phyloP scores from a whole-genome alignment of 2,888 invertebrate species.

The Ametastegia equiseti region DNA sequence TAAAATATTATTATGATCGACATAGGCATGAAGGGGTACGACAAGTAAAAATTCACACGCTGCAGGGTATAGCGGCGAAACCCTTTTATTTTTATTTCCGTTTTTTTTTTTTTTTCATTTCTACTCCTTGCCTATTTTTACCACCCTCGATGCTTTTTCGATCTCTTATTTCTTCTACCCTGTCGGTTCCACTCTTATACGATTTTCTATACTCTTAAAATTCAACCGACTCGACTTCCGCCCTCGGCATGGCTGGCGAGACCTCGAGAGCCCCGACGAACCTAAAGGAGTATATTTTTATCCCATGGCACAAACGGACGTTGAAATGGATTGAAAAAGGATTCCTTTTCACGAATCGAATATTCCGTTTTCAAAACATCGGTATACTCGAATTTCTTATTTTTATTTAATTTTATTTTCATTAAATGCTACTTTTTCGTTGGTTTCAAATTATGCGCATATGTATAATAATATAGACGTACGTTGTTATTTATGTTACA shows the following conservation, averaged over 20 bases:
- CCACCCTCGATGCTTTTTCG: too few species aligned
- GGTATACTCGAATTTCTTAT: too few species aligned
- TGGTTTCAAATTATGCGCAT: too few species aligned
- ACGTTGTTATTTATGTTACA: conserved; percentile 76
- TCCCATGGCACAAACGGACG: conserved; percentile 9
- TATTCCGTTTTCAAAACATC: too few species aligned
- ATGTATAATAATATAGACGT: not conserved
- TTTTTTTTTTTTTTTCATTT: conserved; percentile 57
- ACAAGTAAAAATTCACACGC: not conserved
- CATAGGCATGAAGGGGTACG: too few species aligned
- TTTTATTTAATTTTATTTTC: not conserved
- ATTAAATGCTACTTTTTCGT: too few species aligned
- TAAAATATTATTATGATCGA: too few species aligned
- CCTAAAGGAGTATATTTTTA: conserved; percentile 41
- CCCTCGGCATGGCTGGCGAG: conserved; percentile 1
- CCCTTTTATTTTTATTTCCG: conserved; percentile 15
- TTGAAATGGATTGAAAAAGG: not conserved
- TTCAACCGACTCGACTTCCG: conserved; percentile 27
- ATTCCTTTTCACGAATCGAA: too few species aligned
- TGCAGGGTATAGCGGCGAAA: not conserved
- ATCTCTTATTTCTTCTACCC: conserved; percentile 17
- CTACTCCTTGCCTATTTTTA: conserved; percentile 53
- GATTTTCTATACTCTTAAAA: conserved; percentile 20
- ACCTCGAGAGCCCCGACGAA: not conserved
- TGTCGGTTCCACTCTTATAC: not conserved